These are phyloP conservation scores for Papio anubis DNA, from an alignment of 2,113 vertebrate species.

Conservation along the genomic window DNA sequence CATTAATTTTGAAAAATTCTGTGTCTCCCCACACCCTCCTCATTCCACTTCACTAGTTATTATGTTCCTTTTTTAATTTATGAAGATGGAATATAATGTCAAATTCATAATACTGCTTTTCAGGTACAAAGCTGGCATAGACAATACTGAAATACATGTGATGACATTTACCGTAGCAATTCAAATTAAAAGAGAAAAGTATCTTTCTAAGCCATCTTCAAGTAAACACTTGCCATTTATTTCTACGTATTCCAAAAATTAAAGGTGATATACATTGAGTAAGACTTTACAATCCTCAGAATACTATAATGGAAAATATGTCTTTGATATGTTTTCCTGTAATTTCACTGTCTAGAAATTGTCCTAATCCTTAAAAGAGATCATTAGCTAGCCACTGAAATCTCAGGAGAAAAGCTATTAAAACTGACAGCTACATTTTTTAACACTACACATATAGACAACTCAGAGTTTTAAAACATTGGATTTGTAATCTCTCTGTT, in stretches of 20 bases:
- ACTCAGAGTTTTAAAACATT: background rate
- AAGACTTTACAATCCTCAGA: background rate
- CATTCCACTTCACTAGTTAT: background rate
- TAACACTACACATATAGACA: background rate
- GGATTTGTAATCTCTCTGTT: background rate
- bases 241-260: background rate
- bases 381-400: background rate
- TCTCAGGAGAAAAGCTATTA: background rate
- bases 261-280: background rate
- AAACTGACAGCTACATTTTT: background rate
- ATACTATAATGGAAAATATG: background rate
- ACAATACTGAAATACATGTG: background rate
- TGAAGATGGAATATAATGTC: background rate
- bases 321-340: background rate
- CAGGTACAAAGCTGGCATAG: background rate
- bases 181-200: background rate
- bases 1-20: background rate
- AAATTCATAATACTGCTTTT: background rate
- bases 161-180: background rate
- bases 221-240: background rate
- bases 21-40: fast-evolving
- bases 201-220: background rate
- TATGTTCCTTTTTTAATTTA: background rate
- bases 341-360: background rate
- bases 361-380: background rate